Conservation (phyloP, 2,113 vertebrate species). For the Capreolus pygargus region DNA sequence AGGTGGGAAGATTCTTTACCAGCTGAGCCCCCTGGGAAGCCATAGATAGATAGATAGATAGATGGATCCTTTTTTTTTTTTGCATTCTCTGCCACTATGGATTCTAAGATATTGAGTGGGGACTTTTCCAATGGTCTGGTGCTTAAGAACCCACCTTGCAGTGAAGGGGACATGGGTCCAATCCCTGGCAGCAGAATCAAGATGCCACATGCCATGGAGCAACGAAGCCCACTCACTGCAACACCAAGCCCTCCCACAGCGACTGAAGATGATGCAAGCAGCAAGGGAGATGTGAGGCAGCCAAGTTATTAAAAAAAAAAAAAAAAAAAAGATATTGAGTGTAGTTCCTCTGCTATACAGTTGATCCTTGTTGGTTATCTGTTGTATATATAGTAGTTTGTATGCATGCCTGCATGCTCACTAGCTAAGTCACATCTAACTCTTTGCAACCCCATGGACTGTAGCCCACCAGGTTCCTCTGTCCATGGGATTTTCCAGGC, state of each 20-base stretch:
- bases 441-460: neutral
- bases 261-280: accelerated
- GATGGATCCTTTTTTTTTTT: neutral
- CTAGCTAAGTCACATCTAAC: neutral
- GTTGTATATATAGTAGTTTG: neutral
- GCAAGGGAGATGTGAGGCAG: neutral
- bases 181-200: neutral
- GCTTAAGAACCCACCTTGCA: neutral
- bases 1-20: neutral
- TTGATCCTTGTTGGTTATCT: neutral
- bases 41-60: neutral
- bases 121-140: neutral
- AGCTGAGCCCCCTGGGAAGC: neutral
- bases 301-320: neutral
- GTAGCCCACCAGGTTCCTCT: neutral
- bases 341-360: neutral
- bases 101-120: neutral
- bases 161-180: neutral
- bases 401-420: neutral
- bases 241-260: neutral
- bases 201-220: neutral
- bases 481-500: neutral
- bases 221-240: neutral
- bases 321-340: neutral
- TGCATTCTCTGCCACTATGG: neutral